Evolutionary conservation across 2,797 vertebrate genomes (phyloP), one percentile per base, ranked within the genome.

Genomic region (Trichosurus vulpecula): DNA sequence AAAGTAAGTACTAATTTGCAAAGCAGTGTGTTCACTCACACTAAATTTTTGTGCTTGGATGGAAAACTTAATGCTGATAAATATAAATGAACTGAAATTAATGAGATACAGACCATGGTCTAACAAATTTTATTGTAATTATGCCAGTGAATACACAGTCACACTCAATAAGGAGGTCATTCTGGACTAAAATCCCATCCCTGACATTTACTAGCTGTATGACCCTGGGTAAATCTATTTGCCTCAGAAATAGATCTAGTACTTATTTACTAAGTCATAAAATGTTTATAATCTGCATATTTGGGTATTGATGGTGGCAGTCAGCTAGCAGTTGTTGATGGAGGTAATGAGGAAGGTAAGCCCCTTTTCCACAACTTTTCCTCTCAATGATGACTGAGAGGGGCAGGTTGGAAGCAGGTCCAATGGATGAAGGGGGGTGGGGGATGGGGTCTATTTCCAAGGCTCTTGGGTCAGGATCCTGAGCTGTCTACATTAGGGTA

Each of bases 11-110:
- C 61, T 57, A 52, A 92, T 31, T 53, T 90, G 58, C 25, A 95
- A 90, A 9, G 55, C 41, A 52, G 51, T 91, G 52, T 11, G 51
- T 58, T 92, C 91, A 30, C 81, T 94, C 51, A 61, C 53, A 81
- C 55, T 25, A 81, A 94, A 29, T 91, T 93, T 96, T 93, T 89
- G 96, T 94, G 54, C 30, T 52, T 58, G 14, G 41, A 14, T 95
- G 53, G 92, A 96, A 41, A 47, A 91, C 35, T 95, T 94, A 94
- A 94, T 91, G 16, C 30, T 91, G 90, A 54, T 92, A 4, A 90
- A 29, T 54, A 5, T 41, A 95, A 93, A 55, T 55, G 52, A 90
- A 81, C 30, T 93, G 29, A 92, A 94, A 91, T 47, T 51, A 87
- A 87, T 96, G 41, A 95, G 94, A 6, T 27, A 52, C 35, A 93